Percentiles rank a stretch among this genome's conserved stretches.
phyloP scores from a whole-genome alignment of 2,888 invertebrate species.

The Pammene fasciana region DNA sequence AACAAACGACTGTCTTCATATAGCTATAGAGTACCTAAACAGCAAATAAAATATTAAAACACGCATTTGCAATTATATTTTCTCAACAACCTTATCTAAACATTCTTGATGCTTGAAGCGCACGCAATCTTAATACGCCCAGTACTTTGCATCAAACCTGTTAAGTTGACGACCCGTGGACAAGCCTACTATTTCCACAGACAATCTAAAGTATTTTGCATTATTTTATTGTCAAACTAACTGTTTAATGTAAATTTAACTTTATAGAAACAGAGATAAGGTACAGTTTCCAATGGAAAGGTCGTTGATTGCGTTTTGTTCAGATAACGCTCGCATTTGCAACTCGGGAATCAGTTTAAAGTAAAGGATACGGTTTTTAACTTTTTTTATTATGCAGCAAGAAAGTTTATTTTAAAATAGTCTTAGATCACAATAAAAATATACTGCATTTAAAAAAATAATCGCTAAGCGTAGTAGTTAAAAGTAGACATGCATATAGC shows the following conservation, averaged over 20 bases:
- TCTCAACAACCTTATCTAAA: conserved; percentile 31
- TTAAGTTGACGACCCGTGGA: conserved; percentile 46
- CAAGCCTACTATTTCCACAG: conserved; percentile 43
- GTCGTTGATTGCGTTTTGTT: conserved; percentile 29
- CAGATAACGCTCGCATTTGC: conserved; percentile 49
- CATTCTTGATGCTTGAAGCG: conserved; percentile 35
- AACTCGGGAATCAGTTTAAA: conserved; percentile 45
- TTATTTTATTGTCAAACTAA: conserved; percentile 46
- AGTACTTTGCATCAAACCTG: conserved; percentile 44
- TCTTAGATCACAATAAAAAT: not conserved
- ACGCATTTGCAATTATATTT: conserved; percentile 17
- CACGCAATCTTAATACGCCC: conserved; percentile 32
- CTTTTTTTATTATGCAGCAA: conserved; percentile 8
- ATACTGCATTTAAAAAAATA: too few species aligned
- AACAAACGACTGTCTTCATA: too few species aligned
- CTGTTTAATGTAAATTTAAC: not conserved
- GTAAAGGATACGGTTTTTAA: conserved; percentile 45
- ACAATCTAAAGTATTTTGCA: conserved; percentile 47
- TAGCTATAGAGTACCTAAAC: not conserved
- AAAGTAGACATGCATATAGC: too few species aligned
- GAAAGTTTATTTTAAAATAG: not conserved
- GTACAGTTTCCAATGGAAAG: not conserved
- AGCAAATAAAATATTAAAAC: not conserved
- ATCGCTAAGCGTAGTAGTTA: too few species aligned
- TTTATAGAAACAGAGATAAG: not conserved